Conservation (phyloP, 2,888 invertebrate genomes). For the Coremacera marginata region DNA sequence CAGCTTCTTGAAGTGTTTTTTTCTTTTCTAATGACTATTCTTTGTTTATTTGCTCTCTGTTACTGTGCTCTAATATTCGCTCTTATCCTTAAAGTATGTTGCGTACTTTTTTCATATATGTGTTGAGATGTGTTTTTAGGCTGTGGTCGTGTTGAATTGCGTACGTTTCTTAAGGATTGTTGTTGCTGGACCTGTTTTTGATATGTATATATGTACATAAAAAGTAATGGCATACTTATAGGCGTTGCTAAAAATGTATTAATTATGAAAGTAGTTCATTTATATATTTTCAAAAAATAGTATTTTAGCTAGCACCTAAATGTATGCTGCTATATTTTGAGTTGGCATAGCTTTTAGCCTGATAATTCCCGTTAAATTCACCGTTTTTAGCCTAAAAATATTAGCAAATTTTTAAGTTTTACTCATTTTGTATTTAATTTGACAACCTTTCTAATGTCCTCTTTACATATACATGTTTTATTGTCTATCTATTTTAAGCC, state of each 20-base stretch:
- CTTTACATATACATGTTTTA: too few relatives aligned
- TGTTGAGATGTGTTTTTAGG: constrained; percentile 33
- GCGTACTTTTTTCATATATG: not conserved
- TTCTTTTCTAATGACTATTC: not conserved
- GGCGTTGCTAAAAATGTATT: not conserved
- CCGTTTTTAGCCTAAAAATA: too few relatives aligned
- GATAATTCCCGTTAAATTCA: too few relatives aligned
- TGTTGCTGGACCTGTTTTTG: not conserved
- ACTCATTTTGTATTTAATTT: too few relatives aligned
- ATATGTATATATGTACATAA: constrained; percentile 34
- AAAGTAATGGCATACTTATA: constrained; percentile 31
- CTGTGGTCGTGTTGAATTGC: constrained; percentile 37
- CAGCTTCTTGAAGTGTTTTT: constrained; percentile 2
- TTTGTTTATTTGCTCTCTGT: constrained; percentile 24
- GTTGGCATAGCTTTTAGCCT: too few relatives aligned
- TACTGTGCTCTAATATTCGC: constrained; percentile 5
- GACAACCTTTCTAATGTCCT: too few relatives aligned
- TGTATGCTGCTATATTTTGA: not conserved
- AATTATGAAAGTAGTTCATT: not conserved
- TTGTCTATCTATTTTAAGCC: too few relatives aligned
- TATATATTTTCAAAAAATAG: not conserved
- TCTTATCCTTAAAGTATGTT: constrained; percentile 17
- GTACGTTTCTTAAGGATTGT: not conserved
- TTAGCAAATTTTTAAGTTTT: too few relatives aligned
- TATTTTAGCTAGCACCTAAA: not conserved